These are phyloP conservation scores for Aptenodytes patagonicus DNA, from an alignment of 2,113 vertebrate genomes.

Conservation along the genomic window DNA sequence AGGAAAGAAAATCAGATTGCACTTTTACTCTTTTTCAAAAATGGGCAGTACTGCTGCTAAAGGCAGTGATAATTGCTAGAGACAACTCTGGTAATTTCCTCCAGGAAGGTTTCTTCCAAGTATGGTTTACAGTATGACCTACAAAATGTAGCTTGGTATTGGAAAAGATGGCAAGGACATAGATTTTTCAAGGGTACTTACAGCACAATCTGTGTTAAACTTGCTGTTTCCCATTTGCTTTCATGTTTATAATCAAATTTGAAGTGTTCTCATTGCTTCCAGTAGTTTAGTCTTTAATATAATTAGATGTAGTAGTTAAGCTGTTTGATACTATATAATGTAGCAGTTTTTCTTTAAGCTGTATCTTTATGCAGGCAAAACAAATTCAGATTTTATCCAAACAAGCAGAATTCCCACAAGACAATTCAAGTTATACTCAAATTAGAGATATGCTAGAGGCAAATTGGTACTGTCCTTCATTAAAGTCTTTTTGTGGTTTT, in stretches of 20 bases:
- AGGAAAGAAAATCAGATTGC: not conserved
- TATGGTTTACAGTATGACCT: not conserved
- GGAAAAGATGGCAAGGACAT: not conserved
- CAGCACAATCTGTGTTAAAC: not conserved
- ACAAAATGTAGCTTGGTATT: not conserved
- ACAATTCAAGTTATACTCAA: conserved; percentile 20
- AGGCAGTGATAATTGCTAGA: not conserved
- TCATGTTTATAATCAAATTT: not conserved
- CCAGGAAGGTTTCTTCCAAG: not conserved
- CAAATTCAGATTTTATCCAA: conserved; percentile 40
- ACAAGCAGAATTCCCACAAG: conserved; percentile 23
- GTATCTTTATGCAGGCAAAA: not conserved
- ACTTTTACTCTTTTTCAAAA: not conserved
- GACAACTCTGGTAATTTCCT: not conserved
- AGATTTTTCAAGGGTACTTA: not conserved
- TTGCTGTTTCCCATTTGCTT: not conserved
- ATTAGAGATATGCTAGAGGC: not conserved
- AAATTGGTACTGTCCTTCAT: not conserved
- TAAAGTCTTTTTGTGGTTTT: not conserved
- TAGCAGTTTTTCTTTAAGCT: conserved; percentile 7
- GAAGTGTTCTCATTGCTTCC: not conserved
- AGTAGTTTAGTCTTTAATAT: conserved; percentile 12
- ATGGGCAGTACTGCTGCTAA: not conserved
- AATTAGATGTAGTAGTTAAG: conserved; percentile 38
- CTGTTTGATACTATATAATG: conserved; percentile 24